A percentile compares a stretch with the other conserved stretches of the same genome.
Conservation (phyloP, 1,140 invertebrate species). For the Philopotamus ludificatus region DNA sequence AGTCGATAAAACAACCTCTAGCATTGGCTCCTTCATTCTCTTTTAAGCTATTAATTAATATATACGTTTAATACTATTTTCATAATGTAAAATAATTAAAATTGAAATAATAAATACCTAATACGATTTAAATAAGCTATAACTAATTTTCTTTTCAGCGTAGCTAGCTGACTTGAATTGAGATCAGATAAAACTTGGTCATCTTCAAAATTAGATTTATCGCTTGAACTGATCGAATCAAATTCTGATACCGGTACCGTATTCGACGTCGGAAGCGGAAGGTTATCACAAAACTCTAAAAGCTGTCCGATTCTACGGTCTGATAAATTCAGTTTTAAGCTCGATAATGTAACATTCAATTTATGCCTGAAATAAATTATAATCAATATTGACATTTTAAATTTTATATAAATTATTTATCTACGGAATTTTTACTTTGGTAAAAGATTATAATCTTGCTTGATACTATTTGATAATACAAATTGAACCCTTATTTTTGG, state of each 20-base stretch:
- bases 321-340: slow-evolving; percentile 75
- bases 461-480: slow-evolving; percentile 74
- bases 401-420: slow-evolving; percentile 40
- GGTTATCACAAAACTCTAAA: slow-evolving; percentile 67
- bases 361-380: slow-evolving; percentile 64
- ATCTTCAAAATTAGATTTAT: slow-evolving; percentile 46
- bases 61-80: not conserved
- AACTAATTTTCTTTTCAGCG: slow-evolving; percentile 52
- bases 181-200: slow-evolving; percentile 49
- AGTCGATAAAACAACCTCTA: slow-evolving; percentile 32
- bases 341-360: slow-evolving; percentile 70
- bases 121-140: slow-evolving; percentile 51
- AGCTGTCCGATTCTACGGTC: slow-evolving; percentile 69
- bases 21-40: slow-evolving; percentile 28
- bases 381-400: slow-evolving; percentile 37
- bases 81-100: not conserved
- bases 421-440: slow-evolving; percentile 58
- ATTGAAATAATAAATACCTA: slow-evolving; percentile 47
- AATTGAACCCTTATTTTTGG: slow-evolving; percentile 69
- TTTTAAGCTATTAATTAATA: slow-evolving; percentile 3
- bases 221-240: slow-evolving; percentile 45
- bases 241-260: slow-evolving; percentile 52
- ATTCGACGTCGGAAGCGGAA: slow-evolving; percentile 59
- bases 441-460: slow-evolving; percentile 71
- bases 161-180: slow-evolving; percentile 48